A percentile compares a stretch with the other conserved stretches of the same genome.
phyloP scores from a whole-genome alignment of 2,113 vertebrate species.

The Pteropus alecto region DNA sequence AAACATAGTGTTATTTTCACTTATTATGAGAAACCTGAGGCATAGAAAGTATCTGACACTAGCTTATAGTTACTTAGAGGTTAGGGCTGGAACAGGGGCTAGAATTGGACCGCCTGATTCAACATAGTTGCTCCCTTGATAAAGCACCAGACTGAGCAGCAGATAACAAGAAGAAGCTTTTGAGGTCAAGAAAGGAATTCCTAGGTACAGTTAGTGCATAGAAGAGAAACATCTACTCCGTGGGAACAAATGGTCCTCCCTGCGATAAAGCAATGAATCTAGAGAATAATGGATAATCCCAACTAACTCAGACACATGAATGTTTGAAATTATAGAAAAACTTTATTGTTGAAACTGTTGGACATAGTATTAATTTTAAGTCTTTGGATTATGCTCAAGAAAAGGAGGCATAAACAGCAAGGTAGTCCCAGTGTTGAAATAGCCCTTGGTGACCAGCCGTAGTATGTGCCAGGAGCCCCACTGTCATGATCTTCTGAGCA shows the following conservation, averaged over 20 bases:
- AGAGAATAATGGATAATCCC: not conserved
- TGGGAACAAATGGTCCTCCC: not conserved
- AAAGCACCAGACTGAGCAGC: not conserved
- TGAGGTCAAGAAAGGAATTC: not conserved
- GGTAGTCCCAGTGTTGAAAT: not conserved
- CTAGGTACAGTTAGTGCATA: too few relatives aligned
- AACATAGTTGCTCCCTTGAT: not conserved
- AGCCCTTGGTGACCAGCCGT: not conserved
- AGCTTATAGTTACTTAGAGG: not conserved
- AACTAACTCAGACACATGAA: not conserved
- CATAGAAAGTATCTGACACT: not conserved
- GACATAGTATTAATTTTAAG: not conserved
- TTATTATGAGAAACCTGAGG: not conserved
- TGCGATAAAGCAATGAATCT: not conserved
- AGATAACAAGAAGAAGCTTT: not conserved
- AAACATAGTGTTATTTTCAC: not conserved
- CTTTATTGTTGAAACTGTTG: not conserved
- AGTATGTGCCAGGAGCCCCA: not conserved
- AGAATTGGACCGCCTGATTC: not conserved
- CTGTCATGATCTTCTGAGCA: not conserved
- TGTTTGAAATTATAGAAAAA: not conserved
- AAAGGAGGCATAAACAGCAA: not conserved
- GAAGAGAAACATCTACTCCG: accelerated
- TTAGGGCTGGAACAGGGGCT: not conserved
- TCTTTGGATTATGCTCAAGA: not conserved